Percentiles rank a stretch among this genome's conserved stretches.
Evolutionary conservation across 2,113 vertebrate genomes (phyloP).

Genomic region (Prinia subflava): DNA sequence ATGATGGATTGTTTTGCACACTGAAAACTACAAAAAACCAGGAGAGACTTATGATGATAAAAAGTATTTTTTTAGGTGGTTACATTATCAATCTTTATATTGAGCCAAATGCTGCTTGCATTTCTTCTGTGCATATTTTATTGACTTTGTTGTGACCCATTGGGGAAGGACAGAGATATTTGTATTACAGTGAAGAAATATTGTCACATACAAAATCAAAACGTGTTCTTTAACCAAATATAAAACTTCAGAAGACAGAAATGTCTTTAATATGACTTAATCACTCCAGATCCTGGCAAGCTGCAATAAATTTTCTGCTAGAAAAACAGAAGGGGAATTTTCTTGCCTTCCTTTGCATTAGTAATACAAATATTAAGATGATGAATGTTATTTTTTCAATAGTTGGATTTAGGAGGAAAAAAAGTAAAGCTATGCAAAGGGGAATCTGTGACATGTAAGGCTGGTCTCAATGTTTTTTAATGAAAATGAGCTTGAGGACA

Average conservation of each 20-base stretch:
- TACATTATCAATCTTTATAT: conserved; percentile 52
- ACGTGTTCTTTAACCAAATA: not conserved
- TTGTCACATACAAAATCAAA: not conserved
- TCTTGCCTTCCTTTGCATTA: not conserved
- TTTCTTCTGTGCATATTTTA: conserved; percentile 35
- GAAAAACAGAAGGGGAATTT: not conserved
- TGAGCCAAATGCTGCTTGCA: conserved; percentile 4
- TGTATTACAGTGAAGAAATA: not conserved
- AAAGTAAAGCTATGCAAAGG: not conserved
- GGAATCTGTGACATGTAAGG: not conserved
- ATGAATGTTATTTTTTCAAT: not conserved
- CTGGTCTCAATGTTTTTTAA: not conserved
- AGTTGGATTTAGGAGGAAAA: not conserved
- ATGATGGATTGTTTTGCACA: conserved; percentile 33
- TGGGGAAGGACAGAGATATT: conserved; percentile 13
- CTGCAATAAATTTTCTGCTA: not conserved
- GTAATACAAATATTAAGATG: not conserved
- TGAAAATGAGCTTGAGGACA: not conserved
- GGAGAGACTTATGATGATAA: conserved; percentile 38
- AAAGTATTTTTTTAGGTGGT: not conserved
- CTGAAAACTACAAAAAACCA: conserved; percentile 3
- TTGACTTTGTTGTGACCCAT: not conserved
- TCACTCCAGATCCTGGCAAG: not conserved
- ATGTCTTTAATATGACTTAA: conserved; percentile 6
- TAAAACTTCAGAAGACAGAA: conserved; percentile 13